Conservation (phyloP, 2,888 invertebrate species). For the Aleiodes alternator region DNA sequence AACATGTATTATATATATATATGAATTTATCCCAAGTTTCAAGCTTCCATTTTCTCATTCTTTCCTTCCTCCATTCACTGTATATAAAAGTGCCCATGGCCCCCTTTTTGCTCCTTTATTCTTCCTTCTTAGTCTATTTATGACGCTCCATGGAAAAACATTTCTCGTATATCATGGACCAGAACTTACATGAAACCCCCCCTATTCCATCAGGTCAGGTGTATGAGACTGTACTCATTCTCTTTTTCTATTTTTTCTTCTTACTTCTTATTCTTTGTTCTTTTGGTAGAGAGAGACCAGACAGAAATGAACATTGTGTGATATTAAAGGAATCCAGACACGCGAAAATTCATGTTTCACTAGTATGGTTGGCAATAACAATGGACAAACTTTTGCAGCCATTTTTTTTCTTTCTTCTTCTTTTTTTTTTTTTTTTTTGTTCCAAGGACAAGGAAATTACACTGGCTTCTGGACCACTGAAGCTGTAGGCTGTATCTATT, state of each 20-base stretch:
- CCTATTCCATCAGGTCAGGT: constrained; percentile 54
- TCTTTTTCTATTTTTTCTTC: constrained; percentile 38
- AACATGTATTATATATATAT: constrained; percentile 22
- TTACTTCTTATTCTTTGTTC: not conserved
- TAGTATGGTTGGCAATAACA: too few species aligned
- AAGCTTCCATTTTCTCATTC: constrained; percentile 37
- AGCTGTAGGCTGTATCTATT: too few species aligned
- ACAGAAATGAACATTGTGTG: constrained; percentile 19
- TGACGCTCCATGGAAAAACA: constrained; percentile 67
- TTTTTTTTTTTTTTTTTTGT: not conserved
- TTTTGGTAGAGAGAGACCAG: not conserved
- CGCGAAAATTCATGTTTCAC: constrained; percentile 25
- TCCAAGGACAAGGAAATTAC: too few species aligned
- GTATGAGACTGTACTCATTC: constrained; percentile 34
- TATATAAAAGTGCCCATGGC: constrained; percentile 15
- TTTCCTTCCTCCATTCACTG: constrained; percentile 36
- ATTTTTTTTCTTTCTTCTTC: constrained; percentile 20
- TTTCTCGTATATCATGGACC: constrained; percentile 66
- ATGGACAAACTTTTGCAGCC: too few species aligned
- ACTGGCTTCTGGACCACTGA: too few species aligned
- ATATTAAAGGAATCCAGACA: constrained; percentile 1
- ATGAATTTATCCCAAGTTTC: constrained; percentile 26
- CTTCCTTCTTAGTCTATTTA: constrained; percentile 64
- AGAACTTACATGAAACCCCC: constrained; percentile 62
- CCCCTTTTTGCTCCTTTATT: constrained; percentile 46